phyloP scores from a whole-genome alignment of 2,888 invertebrate genomes.

The Carcina quercana region DNA sequence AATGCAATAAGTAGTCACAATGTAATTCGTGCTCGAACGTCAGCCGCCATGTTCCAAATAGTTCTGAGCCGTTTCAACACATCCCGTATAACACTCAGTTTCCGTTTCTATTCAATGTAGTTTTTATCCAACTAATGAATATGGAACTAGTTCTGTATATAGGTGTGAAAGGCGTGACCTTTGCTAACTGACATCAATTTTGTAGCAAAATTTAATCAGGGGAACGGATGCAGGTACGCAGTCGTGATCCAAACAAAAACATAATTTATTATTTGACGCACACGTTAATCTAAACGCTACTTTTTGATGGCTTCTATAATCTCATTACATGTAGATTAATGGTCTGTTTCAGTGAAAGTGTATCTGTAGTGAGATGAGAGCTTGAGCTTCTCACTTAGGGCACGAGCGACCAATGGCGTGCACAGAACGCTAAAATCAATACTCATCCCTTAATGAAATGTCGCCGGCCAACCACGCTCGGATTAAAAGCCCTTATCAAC shows the following conservation, averaged over 20 bases:
- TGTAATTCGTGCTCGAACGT: conserved; percentile 12
- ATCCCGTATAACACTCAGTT: conserved; percentile 14
- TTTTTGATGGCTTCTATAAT: conserved; percentile 23
- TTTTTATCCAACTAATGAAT: conserved; percentile 19
- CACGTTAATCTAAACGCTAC: conserved; percentile 21
- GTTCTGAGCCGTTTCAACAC: conserved; percentile 23
- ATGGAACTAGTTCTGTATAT: conserved; percentile 25
- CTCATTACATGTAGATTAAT: conserved; percentile 23
- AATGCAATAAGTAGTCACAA: conserved; percentile 5
- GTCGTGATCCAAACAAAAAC: conserved; percentile 19
- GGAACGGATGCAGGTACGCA: conserved; percentile 25
- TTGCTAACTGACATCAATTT: conserved; percentile 33
- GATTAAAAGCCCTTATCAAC: conserved; percentile 64
- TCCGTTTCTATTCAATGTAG: conserved; percentile 18
- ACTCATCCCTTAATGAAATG: conserved; percentile 53
- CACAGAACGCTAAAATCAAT: conserved; percentile 38
- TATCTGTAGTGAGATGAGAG: neutral
- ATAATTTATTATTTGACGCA: conserved; percentile 27
- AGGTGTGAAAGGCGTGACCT: conserved; percentile 45
- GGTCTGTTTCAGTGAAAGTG: conserved; percentile 6
- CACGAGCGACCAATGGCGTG: conserved; percentile 25
- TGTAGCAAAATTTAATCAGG: conserved; percentile 31
- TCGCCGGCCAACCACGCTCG: conserved; percentile 37
- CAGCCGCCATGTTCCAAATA: conserved; percentile 16
- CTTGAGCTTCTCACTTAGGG: neutral